Evolutionary conservation across 2,888 invertebrate species (phyloP).

Genomic region (Bimastos eiseni): DNA sequence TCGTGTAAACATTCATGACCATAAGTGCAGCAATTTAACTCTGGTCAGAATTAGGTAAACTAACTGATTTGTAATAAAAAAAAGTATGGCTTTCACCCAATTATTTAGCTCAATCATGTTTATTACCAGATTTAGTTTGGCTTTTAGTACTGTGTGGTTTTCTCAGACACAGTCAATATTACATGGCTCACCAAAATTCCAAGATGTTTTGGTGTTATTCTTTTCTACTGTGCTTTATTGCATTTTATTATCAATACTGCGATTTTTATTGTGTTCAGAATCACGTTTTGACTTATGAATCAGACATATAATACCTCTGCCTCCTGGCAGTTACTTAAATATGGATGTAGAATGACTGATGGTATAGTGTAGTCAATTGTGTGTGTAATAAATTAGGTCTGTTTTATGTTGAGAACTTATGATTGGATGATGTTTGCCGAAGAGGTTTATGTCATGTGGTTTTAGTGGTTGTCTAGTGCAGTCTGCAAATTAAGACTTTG

Average conservation of each 20-base stretch:
- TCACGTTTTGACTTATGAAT: neutral
- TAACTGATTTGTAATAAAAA: no score
- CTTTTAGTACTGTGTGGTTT: no score
- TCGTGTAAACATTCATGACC: no score
- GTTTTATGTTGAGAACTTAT: no score
- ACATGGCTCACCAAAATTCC: neutral
- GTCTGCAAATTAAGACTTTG: neutral
- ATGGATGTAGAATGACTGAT: neutral
- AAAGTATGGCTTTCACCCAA: no score
- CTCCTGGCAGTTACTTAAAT: neutral
- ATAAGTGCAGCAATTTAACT: no score
- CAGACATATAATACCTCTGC: neutral
- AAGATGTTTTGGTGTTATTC: neutral
- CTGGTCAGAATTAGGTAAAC: no score
- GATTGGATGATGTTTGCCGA: no score
- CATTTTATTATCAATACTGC: slow-evolving; percentile 13
- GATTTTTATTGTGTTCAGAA: slow-evolving; percentile 7
- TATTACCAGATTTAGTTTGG: no score
- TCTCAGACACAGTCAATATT: neutral
- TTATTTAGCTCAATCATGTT: no score
- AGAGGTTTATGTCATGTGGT: neutral
- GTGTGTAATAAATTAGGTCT: no score
- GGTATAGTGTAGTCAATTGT: no score
- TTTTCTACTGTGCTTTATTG: neutral
- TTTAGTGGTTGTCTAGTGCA: neutral